Conservation (phyloP, 2,888 invertebrate genomes). For the Andrena marginata region DNA sequence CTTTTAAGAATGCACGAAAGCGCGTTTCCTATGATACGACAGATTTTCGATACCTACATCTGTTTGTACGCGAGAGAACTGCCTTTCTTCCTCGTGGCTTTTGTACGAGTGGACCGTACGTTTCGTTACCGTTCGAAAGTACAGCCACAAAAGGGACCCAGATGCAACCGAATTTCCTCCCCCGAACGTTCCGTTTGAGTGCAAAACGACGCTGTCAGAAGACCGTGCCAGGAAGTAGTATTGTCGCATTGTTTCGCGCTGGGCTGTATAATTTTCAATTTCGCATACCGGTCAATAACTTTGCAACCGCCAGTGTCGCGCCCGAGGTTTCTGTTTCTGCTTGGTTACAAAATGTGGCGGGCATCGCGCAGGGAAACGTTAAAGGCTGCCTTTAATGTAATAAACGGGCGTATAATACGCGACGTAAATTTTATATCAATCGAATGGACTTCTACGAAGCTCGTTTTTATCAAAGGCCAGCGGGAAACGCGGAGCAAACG, state of each 20-base stretch:
- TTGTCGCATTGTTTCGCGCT: no score
- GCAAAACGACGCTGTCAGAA: no score
- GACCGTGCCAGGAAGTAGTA: no score
- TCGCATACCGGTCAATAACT: no score
- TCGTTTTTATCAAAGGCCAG: not conserved
- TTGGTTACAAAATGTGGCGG: no score
- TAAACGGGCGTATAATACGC: not conserved
- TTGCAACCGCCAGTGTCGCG: no score
- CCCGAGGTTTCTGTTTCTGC: no score
- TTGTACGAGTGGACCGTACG: not conserved
- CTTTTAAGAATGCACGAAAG: not conserved
- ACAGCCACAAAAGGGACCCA: not conserved
- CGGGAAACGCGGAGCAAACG: not conserved
- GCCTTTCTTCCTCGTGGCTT: not conserved
- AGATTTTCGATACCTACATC: slow-evolving; percentile 30
- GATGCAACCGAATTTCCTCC: not conserved
- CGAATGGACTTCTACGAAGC: not conserved
- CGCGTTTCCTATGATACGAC: not conserved
- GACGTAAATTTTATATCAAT: not conserved
- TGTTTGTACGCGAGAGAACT: not conserved
- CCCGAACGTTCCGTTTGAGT: no score
- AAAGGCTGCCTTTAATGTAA: not conserved
- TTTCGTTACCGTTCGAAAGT: not conserved
- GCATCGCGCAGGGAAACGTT: not conserved
- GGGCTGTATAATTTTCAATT: no score